These are phyloP conservation scores for Rosalia funebris DNA, from an alignment of 2,888 invertebrate species.

Conservation along the genomic window DNA sequence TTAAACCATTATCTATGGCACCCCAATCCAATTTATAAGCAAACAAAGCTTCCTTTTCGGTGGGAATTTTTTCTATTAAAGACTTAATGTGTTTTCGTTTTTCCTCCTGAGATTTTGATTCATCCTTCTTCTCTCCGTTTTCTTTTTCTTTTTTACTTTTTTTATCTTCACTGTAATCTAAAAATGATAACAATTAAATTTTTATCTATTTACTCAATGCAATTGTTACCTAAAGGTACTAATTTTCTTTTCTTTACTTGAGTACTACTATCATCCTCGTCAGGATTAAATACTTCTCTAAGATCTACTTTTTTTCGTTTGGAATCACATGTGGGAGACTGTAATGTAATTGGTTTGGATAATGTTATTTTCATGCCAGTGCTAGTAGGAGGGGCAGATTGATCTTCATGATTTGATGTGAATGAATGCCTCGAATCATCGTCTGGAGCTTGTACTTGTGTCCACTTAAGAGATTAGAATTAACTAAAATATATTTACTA, in stretches of 20 bases:
- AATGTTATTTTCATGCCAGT: conserved; percentile 63
- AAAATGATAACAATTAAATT: conserved; percentile 26
- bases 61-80: conserved; percentile 98
- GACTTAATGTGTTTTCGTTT: conserved; percentile 96
- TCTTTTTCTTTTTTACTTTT: conserved; percentile 59
- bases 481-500: neutral
- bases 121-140: conserved; percentile 66
- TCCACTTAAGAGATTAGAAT: conserved; percentile 55
- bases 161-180: conserved; percentile 72
- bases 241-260: conserved; percentile 79
- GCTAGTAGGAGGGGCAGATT: conserved; percentile 53
- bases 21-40: conserved; percentile 92
- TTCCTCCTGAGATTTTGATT: conserved; percentile 86
- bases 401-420: conserved; percentile 60
- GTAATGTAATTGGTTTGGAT: conserved; percentile 61
- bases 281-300: conserved; percentile 87
- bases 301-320: conserved; percentile 81
- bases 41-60: conserved; percentile 96
- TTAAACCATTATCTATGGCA: conserved; percentile 77
- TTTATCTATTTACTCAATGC: too few species aligned
- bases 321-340: conserved; percentile 62
- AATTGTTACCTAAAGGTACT: conserved; percentile 79
- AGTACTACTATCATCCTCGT: conserved; percentile 74
- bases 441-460: conserved; percentile 62
- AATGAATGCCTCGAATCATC: conserved; percentile 65